Evolutionary conservation across 2,888 invertebrate genomes (phyloP), one percentile per base, ranked within the genome.

Genomic region (Seira musarum): DNA sequence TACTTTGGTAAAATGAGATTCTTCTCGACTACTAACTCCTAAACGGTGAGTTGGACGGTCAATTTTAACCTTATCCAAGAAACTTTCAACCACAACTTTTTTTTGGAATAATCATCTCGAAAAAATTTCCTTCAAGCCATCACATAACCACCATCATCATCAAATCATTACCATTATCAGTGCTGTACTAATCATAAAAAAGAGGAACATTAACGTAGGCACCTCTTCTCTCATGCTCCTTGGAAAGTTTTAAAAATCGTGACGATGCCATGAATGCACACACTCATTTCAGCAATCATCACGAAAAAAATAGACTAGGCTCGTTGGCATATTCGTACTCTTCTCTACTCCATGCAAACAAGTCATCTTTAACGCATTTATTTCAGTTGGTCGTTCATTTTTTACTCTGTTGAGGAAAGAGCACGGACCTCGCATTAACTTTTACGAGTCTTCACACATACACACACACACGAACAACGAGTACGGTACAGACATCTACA

Each of bases 171-270:
- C 53, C 53, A 53, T 13, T 13, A 53, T 53, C 53, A 53, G 53
- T 17, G n/a, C 17, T 53, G 53, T 13, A 53, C 53, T 53, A 53
- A 53, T 53, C 53, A 53, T 53, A 53, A 53, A 53, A 13, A 30
- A 8, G n/a, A n/a, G n/a, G 53, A n/a, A 53, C 53, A 53, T 53
- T 53, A 13, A 13, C 15, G 17, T 17, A 53, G 53, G n/a, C 53
- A 53, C 53, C 53, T 53, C 53, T 15, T 53, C 53, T 13, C 53
- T n/a, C 53, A 53, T 15, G 53, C 53, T 53, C 15, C 17, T 53
- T 53, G n/a, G 53, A 53, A n/a, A 53, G 53, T 53, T 53, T 53
- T 30, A 30, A 30, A 53, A 53, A 15, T 53, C 53, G 53, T 53
- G 53, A 53, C 15, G 53, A 53, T 53, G 53, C 53, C 53, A 53